A percentile compares a stretch with the other conserved stretches of the same genome.
phyloP scores from a whole-genome alignment of 2,888 invertebrate species.

The Melieria omissa region DNA sequence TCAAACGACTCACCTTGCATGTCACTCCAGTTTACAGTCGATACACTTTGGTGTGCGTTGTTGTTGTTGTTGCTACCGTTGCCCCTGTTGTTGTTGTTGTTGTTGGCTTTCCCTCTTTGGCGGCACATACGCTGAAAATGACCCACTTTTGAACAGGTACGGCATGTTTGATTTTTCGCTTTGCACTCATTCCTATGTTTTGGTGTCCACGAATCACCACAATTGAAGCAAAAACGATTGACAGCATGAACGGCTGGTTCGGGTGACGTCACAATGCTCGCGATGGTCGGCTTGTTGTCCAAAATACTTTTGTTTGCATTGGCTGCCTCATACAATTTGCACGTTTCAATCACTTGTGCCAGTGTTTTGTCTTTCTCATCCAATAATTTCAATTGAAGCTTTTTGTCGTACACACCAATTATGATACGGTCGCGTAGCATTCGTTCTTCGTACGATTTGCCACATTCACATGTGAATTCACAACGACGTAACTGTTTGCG shows the following conservation, averaged over 20 bases:
- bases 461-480: slow-evolving; percentile 41
- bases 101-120: neutral
- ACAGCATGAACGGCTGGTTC: slow-evolving; percentile 1
- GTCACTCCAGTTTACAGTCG: neutral
- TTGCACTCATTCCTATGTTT: slow-evolving; percentile 30
- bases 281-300: slow-evolving; percentile 15
- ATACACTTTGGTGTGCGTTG: slow-evolving; percentile 1
- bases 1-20: slow-evolving; percentile 3
- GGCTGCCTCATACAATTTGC: slow-evolving; percentile 33
- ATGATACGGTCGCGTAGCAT: slow-evolving; percentile 43
- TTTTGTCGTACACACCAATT: slow-evolving; percentile 41
- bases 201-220: slow-evolving; percentile 32
- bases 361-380: slow-evolving; percentile 39
- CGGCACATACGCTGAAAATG: slow-evolving; percentile 24
- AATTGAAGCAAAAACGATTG: slow-evolving; percentile 35
- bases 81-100: too few species aligned
- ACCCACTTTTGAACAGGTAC: slow-evolving; percentile 23
- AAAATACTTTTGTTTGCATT: slow-evolving; percentile 32
- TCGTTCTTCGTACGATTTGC: slow-evolving; percentile 37
- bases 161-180: slow-evolving; percentile 12
- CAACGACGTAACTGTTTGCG: slow-evolving; percentile 41
- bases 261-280: slow-evolving; percentile 1
- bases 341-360: neutral
- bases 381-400: slow-evolving; percentile 36
- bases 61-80: slow-evolving; percentile 6